Percentiles rank a stretch among this genome's conserved stretches.
These are phyloP conservation scores for Rhinogobio ventralis DNA, from an alignment of 2,797 vertebrate species.

Conservation along the genomic window DNA sequence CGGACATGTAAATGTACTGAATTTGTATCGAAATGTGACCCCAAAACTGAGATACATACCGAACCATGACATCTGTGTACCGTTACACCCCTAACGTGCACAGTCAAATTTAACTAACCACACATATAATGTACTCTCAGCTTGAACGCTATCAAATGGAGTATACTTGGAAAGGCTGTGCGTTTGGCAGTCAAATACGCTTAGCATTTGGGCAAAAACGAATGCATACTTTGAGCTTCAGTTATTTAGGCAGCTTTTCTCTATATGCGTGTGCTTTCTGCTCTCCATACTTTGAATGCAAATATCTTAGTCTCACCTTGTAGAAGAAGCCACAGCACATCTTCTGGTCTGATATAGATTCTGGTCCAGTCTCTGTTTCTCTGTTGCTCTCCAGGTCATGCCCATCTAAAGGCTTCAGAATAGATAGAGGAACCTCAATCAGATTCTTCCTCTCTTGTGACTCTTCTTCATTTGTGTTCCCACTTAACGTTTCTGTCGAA, in stretches of 20 bases:
- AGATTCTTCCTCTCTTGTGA: slow-evolving; percentile 78
- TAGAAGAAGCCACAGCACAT: slow-evolving; percentile 99
- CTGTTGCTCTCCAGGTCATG: slow-evolving; percentile 71
- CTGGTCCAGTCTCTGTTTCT: slow-evolving; percentile 82
- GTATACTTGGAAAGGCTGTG: background rate
- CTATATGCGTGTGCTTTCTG: background rate
- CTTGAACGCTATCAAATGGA: background rate
- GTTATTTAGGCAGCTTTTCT: background rate
- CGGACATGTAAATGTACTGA: background rate
- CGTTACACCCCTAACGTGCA: background rate
- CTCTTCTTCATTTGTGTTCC: slow-evolving; percentile 64
- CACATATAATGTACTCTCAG: background rate
- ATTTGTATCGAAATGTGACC: background rate
- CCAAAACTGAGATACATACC: background rate
- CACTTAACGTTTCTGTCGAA: slow-evolving; percentile 71
- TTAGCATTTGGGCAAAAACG: background rate
- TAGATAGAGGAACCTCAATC: slow-evolving; percentile 89
- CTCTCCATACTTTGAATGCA: background rate
- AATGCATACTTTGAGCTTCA: background rate
- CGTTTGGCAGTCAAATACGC: background rate
- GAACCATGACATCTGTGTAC: background rate
- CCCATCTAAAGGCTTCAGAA: slow-evolving; percentile 79
- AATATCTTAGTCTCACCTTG: slow-evolving; percentile 80
- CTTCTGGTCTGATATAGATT: slow-evolving; percentile 86
- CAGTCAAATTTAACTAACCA: background rate